These are phyloP conservation scores for Myodes glareolus DNA, from an alignment of 2,113 vertebrate genomes.

Conservation along the genomic window DNA sequence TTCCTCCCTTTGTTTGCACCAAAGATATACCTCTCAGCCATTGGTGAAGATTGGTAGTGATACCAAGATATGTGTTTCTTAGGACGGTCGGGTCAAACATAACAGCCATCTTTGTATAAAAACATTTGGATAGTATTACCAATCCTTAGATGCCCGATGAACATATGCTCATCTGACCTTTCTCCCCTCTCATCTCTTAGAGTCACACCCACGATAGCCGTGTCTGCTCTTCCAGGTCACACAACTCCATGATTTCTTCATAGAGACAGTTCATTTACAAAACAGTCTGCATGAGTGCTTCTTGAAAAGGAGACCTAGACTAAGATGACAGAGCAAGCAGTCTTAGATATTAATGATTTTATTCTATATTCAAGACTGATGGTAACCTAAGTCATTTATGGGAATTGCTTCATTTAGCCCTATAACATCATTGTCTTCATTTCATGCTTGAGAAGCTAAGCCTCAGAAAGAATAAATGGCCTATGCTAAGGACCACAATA, in stretches of 20 bases:
- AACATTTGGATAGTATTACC: not conserved
- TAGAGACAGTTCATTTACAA: not conserved
- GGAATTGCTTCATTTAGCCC: not conserved
- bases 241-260: not conserved
- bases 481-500: not conserved
- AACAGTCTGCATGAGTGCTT: not conserved
- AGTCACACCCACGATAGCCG: not conserved
- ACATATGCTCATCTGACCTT: not conserved
- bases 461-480: not conserved
- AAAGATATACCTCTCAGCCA: not conserved
- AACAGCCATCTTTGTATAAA: not conserved
- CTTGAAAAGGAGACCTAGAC: not conserved
- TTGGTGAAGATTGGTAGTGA: not conserved
- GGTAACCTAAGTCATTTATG: not conserved
- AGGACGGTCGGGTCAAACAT: not conserved
- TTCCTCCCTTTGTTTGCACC: not conserved
- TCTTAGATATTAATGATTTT: conserved; percentile 10
- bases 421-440: not conserved
- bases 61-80: not conserved
- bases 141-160: not conserved
- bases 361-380: not conserved
- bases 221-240: not conserved
- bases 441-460: not conserved
- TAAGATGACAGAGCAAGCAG: not conserved
- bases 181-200: not conserved